These are phyloP conservation scores for Eulimnadia texana DNA, from an alignment of 1,140 invertebrate species.

Conservation along the genomic window DNA sequence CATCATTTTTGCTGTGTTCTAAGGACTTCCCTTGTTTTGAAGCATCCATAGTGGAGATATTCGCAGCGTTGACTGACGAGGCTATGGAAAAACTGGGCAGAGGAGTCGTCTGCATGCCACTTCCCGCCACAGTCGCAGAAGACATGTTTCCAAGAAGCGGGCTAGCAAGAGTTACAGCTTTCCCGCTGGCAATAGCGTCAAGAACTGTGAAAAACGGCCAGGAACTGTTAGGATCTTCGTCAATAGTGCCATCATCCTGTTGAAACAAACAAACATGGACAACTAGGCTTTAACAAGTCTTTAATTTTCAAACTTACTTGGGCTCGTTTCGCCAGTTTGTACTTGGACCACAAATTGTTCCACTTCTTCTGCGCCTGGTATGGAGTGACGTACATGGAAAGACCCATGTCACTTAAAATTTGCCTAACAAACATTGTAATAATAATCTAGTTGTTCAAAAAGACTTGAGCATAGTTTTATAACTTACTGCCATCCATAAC, in stretches of 20 bases:
- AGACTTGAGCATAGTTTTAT: not conserved
- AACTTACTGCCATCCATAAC: slow-evolving; percentile 14
- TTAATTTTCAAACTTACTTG: not conserved
- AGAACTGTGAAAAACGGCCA: slow-evolving; percentile 14
- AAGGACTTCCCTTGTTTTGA: not conserved
- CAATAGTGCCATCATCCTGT: not conserved
- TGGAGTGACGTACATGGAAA: slow-evolving; percentile 7
- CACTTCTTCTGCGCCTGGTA: slow-evolving; percentile 17
- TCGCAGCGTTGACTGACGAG: not conserved
- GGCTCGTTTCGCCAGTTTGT: slow-evolving; percentile 9
- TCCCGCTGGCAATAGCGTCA: slow-evolving; percentile 14
- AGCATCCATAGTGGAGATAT: not conserved
- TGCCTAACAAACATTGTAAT: not conserved
- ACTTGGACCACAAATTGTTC: slow-evolving; percentile 15
- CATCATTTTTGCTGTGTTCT: not conserved
- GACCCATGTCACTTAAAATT: slow-evolving; percentile 14
- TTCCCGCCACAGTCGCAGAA: not conserved
- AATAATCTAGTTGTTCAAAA: not conserved
- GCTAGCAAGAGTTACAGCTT: slow-evolving; percentile 5
- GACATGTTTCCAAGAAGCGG: too few species aligned
- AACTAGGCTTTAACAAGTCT: not conserved
- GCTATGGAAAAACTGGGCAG: not conserved
- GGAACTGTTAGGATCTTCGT: slow-evolving; percentile 7
- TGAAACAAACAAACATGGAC: not conserved
- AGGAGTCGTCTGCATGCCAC: not conserved